Conservation (phyloP, 2,888 invertebrate genomes). For the Matsumyia berberina region DNA sequence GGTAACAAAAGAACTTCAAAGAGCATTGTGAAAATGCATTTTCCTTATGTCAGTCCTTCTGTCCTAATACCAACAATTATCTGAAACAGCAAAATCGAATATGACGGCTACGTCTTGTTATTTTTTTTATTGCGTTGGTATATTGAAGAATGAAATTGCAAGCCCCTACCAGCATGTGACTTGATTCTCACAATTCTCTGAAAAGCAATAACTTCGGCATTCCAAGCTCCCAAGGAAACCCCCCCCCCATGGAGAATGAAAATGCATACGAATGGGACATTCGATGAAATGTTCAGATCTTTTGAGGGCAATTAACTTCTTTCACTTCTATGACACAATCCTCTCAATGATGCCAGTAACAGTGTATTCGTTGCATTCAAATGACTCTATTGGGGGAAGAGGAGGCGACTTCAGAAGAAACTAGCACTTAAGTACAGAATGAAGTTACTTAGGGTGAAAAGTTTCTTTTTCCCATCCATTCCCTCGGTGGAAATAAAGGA, state of each 20-base stretch:
- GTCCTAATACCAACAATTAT: too few relatives aligned
- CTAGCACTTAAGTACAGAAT: conserved; percentile 27
- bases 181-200: too few relatives aligned
- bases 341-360: conserved; percentile 35
- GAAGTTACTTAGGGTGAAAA: conserved; percentile 13
- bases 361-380: conserved; percentile 25
- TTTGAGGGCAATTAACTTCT: conserved; percentile 63
- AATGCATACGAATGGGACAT: conserved; percentile 14
- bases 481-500: conserved; percentile 51
- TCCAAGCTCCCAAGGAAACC: conserved; percentile 12
- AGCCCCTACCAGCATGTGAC: too few relatives aligned
- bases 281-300: conserved; percentile 50
- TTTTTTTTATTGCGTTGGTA: too few relatives aligned
- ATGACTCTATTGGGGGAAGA: conserved; percentile 22
- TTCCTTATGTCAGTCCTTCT: too few relatives aligned
- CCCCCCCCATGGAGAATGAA: neutral
- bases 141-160: too few relatives aligned
- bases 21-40: too few relatives aligned
- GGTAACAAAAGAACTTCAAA: too few relatives aligned
- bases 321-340: conserved; percentile 60
- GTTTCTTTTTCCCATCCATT: conserved; percentile 21
- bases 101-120: too few relatives aligned
- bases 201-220: too few relatives aligned
- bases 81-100: too few relatives aligned
- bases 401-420: neutral